Base-by-base conservation (phyloP, 1,140 invertebrate species). In the Pseudomyrmex flavicornis region DNA sequence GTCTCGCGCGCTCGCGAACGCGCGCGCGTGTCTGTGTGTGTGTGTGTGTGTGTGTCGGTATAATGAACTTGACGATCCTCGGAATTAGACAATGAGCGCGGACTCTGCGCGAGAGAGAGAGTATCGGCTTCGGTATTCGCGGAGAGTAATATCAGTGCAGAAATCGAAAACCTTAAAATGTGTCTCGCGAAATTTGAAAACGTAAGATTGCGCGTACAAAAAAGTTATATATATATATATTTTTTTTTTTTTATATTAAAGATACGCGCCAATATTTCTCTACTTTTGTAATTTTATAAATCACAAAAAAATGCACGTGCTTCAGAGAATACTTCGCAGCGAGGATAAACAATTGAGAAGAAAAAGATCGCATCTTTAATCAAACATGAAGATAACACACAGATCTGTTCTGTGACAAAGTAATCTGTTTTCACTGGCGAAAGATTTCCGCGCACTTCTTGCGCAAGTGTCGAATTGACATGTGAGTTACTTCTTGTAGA, bases 41-140 rank as follows among this genome's bases (percentile, higher is more conserved):
- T 26, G 35, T 2, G 35, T 5, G 4, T 4, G 35, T 35, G 35
- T 35, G 5, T 26, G 61, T 44, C 61, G 80, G 82, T 86, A 79
- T 89, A 89, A 89, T 87, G 87, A 89, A 89, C 88, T 70, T 75
- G 76, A 80, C 72, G 84, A 86, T 87, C 72, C 72, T 77, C 59
- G 72, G 61, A 65, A 79, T 69, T 85, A 80, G 80, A 89, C 88
- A 88, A 88, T 86, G 87, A 82, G 66, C 75, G 58, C 52, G 58
- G 46, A 48, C 17, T 76, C 54, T 74, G 70, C 54, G 20, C 50
- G 50, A 35, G 58, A 26, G 58, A 26, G 58, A 61, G 10, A 4
- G 8, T n/a, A n/a, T 8, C 13, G 26, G 22, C 59, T 50, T 63
- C 10, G 52, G 35, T 15, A 58, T 58, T 69, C 35, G 52, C 12